Conservation (phyloP, 2,797 vertebrate species). For the Hyperoplus immaculatus region DNA sequence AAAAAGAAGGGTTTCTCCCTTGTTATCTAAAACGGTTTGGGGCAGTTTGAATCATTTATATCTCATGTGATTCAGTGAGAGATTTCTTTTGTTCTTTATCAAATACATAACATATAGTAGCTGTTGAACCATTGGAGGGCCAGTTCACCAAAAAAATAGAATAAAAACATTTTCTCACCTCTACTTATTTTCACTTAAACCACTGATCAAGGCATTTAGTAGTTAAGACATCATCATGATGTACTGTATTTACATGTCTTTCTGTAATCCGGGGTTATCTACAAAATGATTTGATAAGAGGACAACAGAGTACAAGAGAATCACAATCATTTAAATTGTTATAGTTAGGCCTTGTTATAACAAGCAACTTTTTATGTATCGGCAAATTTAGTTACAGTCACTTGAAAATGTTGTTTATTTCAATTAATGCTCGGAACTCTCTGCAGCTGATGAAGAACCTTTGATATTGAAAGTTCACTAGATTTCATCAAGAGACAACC, state of each 20-base stretch:
- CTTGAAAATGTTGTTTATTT: conserved; percentile 4
- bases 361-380: conserved; percentile 21
- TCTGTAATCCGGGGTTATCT: neutral
- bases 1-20: too few species aligned
- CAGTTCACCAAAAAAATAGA: neutral
- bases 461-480: neutral
- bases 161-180: neutral
- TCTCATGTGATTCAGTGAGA: neutral
- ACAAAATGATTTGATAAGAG: neutral
- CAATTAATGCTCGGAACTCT: neutral
- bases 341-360: conserved; percentile 3
- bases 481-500: neutral
- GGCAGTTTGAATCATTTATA: too few species aligned
- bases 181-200: neutral
- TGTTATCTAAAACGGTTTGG: too few species aligned
- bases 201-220: neutral
- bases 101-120: neutral
- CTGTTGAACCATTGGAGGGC: neutral
- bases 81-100: neutral
- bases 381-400: neutral
- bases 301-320: neutral
- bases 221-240: neutral
- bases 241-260: neutral
- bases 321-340: neutral
- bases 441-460: conserved; percentile 6